Evolutionary conservation across 2,113 vertebrate species (phyloP).

Genomic region (Charadrius vociferus): DNA sequence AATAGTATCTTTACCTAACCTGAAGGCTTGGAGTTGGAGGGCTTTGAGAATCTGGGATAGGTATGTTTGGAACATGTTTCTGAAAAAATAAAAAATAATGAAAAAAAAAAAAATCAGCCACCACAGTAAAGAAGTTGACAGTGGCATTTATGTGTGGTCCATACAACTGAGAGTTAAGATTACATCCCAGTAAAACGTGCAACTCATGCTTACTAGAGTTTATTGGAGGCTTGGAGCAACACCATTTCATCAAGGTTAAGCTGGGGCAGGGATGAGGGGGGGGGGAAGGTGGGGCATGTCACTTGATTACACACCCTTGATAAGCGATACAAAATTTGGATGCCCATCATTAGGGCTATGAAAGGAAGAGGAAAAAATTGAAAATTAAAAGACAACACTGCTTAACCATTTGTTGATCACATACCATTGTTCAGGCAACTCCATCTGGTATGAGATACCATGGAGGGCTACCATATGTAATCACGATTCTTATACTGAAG

Average conservation of each 20-base stretch:
- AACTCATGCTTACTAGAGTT: neutral
- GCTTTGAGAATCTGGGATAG: neutral
- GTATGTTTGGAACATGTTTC: neutral
- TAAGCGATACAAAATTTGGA: neutral
- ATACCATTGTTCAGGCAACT: neutral
- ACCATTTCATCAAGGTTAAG: neutral
- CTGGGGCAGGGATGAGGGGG: neutral
- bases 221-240: neutral
- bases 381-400: neutral
- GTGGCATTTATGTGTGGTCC: neutral
- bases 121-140: neutral
- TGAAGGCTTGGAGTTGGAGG: neutral
- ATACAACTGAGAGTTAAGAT: neutral
- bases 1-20: neutral
- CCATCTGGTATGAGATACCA: neutral
- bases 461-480: neutral
- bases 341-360: neutral
- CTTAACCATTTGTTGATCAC: neutral
- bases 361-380: neutral
- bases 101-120: neutral
- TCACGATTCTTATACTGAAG: neutral
- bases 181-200: neutral
- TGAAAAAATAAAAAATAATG: neutral
- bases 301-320: neutral
- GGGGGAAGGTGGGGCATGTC: neutral